Evolutionary conservation across 2,888 invertebrate species (phyloP), one percentile per base, ranked within the genome.

Genomic region (Lasioglossum zephyrum): DNA sequence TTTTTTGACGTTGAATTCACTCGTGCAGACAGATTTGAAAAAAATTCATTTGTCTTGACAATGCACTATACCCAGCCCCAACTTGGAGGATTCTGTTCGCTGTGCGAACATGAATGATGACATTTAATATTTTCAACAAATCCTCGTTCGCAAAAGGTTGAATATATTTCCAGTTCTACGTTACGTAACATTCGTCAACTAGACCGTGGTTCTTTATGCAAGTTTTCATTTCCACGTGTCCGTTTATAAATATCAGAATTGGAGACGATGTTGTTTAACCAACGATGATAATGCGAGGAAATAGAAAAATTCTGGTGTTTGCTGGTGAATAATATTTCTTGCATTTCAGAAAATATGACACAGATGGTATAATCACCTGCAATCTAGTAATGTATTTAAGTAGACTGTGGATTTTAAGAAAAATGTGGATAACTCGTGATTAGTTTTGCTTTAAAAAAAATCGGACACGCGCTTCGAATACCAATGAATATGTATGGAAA

Each of bases 1-100:
- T 31, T 31, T 63, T 63, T 63, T 63, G 63, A 36, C 63, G 63
- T 63, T 26, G 63, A 31, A 63, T 63, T 63, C 63, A 63, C 63
- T 63, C 63, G 31, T 8, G 31, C 11, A 36, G 63, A 31, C 31
- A 63, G 31, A 63, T 63, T 31, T 31, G 63, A 18, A 31, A 63
- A 63, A 63, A 63, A 63, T 63, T 63, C 63, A 63, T 63, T 63
- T 63, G 31, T 26, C 63, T 31, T 31, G 31, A 31, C 31, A 31
- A 63, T 18, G 36, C 18, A 31, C 36, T 18, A 36, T 18, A 63
- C 16, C 36, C 31, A 3, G 18, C 18, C 8, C 13, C 18, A 8
- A 31, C n/a, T 63, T 18, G 18, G 31, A 31, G 31, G 63, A 31
- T 63, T 31, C 31, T 18, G 31, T 63, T 18, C 36, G 63, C 36